Percentiles rank a stretch among this genome's conserved stretches.
These are phyloP conservation scores for Nowickia ferox DNA, from an alignment of 2,888 invertebrate genomes.

Conservation along the genomic window DNA sequence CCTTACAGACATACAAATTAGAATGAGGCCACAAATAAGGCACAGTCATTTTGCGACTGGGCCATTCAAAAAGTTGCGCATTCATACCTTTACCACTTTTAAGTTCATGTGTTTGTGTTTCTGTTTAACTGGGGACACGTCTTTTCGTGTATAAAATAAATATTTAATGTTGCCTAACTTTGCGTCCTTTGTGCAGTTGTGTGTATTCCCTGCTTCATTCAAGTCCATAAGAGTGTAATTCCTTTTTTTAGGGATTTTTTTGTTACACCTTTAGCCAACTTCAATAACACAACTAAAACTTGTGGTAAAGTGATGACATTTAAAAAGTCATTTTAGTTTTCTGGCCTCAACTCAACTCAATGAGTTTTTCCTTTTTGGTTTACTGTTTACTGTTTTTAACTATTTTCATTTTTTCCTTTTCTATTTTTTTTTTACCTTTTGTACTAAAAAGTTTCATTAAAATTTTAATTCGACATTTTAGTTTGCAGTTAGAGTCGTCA, in stretches of 20 bases:
- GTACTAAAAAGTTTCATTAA: constrained; percentile 31
- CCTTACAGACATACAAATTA: neutral
- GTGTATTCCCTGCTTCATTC: neutral
- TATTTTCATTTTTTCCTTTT: neutral
- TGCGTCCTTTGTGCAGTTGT: neutral
- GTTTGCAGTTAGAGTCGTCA: constrained; percentile 31
- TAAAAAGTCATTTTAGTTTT: constrained; percentile 63
- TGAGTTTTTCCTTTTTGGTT: constrained; percentile 12
- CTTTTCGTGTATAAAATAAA: constrained; percentile 16
- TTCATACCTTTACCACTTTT: neutral
- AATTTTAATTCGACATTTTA: constrained; percentile 54
- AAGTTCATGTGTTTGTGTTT: constrained; percentile 16
- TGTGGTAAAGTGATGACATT: constrained; percentile 49
- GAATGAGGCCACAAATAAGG: neutral
- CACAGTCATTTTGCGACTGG: neutral
- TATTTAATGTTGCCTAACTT: constrained; percentile 31
- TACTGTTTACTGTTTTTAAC: constrained; percentile 11
- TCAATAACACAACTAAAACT: constrained; percentile 25
- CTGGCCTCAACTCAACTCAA: constrained; percentile 40
- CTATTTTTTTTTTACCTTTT: neutral
- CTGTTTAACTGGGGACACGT: neutral
- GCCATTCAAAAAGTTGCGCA: too few relatives aligned
- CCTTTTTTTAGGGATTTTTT: constrained; percentile 8
- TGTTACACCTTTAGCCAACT: constrained; percentile 23
- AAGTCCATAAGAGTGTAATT: constrained; percentile 34